phyloP scores from a whole-genome alignment of 2,888 invertebrate species.

The Drosophila mayaguana region DNA sequence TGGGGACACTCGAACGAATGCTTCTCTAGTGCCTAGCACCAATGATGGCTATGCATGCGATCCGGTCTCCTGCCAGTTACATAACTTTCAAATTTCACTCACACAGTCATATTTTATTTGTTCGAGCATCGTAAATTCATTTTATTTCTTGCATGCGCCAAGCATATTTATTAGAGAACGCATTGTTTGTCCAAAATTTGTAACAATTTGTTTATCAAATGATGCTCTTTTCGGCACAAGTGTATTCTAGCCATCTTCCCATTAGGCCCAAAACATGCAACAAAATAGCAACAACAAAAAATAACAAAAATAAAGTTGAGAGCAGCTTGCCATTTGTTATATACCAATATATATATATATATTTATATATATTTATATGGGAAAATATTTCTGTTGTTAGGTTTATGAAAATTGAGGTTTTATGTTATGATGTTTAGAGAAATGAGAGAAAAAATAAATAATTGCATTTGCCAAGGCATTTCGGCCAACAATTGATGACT shows the following conservation, averaged over 20 bases:
- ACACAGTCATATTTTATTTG: slow-evolving; percentile 65
- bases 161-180: slow-evolving; percentile 59
- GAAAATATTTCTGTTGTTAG: slow-evolving; percentile 15
- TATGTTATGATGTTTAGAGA: not conserved
- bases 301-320: not conserved
- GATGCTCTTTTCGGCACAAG: slow-evolving; percentile 21
- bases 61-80: slow-evolving; percentile 29
- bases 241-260: slow-evolving; percentile 8
- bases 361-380: no score
- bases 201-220: slow-evolving; percentile 54
- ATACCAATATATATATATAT: no score
- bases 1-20: slow-evolving; percentile 39
- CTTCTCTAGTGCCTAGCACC: slow-evolving; percentile 44
- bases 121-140: slow-evolving; percentile 69
- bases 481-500: not conserved
- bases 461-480: not conserved
- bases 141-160: slow-evolving; percentile 49
- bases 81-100: slow-evolving; percentile 48
- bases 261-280: slow-evolving; percentile 19
- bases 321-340: not conserved
- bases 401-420: slow-evolving; percentile 13
- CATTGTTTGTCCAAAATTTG: slow-evolving; percentile 53
- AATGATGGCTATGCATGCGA: slow-evolving; percentile 51
- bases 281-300: slow-evolving; percentile 1
- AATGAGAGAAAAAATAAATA: not conserved